Percentiles rank a stretch among this genome's conserved stretches.
phyloP scores from a whole-genome alignment of 1,140 invertebrate genomes.

The Drosophila neocordata region DNA sequence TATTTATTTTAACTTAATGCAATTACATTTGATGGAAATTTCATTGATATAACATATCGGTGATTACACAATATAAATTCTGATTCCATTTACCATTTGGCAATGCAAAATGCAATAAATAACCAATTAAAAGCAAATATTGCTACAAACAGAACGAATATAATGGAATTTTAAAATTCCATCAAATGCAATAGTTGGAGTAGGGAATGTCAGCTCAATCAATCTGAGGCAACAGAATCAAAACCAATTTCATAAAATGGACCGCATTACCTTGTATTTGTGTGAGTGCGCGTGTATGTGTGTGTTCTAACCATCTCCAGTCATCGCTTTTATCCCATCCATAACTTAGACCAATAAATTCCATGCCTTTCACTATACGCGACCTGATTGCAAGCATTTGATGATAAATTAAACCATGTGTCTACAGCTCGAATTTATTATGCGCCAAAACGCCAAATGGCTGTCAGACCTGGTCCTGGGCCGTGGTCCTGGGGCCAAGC shows the following conservation, averaged over 20 bases:
- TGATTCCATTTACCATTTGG: constrained; percentile 21
- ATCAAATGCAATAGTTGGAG: constrained; percentile 6
- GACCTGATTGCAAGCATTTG: constrained; percentile 68
- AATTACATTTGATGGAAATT: constrained; percentile 27
- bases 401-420: constrained; percentile 78
- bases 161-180: constrained; percentile 66
- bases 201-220: constrained; percentile 37
- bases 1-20: constrained; percentile 15
- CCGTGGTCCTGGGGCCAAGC: constrained; percentile 28
- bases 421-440: constrained; percentile 78
- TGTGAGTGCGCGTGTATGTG: too few relatives aligned
- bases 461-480: constrained; percentile 55
- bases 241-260: constrained; percentile 57
- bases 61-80: constrained; percentile 14
- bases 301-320: constrained; percentile 22
- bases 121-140: constrained; percentile 66
- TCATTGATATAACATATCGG: constrained; percentile 8
- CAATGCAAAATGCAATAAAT: constrained; percentile 58
- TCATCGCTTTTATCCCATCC: constrained; percentile 29
- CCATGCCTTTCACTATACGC: constrained; percentile 50
- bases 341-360: constrained; percentile 75
- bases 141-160: constrained; percentile 40
- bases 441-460: constrained; percentile 79
- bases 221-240: constrained; percentile 41
- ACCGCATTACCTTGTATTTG: constrained; percentile 32